phyloP scores from a whole-genome alignment of 2,888 invertebrate species.

The Hypercompe scribonia region DNA sequence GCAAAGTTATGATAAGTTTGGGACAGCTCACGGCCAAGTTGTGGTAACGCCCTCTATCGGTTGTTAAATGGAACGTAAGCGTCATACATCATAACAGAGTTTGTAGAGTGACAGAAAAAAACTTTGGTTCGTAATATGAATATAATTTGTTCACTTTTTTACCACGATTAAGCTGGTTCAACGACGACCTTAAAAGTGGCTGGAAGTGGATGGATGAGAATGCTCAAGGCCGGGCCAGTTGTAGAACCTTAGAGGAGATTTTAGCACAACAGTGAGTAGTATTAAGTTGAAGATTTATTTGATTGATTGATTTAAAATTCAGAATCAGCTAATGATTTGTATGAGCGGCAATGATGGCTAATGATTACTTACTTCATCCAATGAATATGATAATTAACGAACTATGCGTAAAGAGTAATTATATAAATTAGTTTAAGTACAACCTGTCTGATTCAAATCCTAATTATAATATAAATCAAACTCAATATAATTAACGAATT shows the following conservation, averaged over 20 bases:
- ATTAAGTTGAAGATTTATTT: too few relatives aligned
- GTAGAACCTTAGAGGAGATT: too few relatives aligned
- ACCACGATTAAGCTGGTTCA: neutral
- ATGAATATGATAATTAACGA: neutral
- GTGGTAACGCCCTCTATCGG: neutral
- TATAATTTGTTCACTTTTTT: neutral
- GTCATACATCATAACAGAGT: neutral
- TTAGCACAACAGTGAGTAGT: too few relatives aligned
- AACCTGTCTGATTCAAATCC: too few relatives aligned
- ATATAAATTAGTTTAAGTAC: neutral
- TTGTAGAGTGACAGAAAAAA: neutral
- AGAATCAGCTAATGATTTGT: neutral
- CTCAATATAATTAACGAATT: too few relatives aligned
- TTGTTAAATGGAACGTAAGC: conserved; percentile 1
- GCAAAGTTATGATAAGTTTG: conserved; percentile 13
- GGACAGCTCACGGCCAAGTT: conserved; percentile 5
- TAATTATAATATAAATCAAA: too few relatives aligned
- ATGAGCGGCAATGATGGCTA: too few relatives aligned
- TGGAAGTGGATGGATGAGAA: too few relatives aligned
- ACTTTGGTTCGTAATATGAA: neutral
- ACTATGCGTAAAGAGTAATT: neutral
- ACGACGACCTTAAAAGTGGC: too few relatives aligned
- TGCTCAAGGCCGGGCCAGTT: too few relatives aligned
- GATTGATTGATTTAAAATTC: too few relatives aligned
- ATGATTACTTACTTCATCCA: neutral